Conservation (phyloP, 2,113 vertebrate genomes). For the Caranx ignobilis region DNA sequence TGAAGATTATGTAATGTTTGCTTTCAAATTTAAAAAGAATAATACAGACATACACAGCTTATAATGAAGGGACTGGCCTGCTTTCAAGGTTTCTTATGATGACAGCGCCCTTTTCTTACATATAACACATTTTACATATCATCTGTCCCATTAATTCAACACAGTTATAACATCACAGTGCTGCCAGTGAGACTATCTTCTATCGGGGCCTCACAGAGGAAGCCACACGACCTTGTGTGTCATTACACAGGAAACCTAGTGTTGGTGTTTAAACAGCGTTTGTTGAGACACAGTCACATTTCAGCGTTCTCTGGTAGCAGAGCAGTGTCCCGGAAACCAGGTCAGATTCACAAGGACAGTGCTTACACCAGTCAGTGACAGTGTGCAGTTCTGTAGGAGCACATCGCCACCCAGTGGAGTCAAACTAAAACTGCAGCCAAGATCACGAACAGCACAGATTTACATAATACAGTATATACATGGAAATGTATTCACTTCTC, state of each 20-base stretch:
- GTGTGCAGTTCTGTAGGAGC: not conserved
- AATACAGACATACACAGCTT: too few relatives aligned
- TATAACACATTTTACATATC: not conserved
- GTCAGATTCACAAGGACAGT: not conserved
- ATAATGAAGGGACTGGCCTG: too few relatives aligned
- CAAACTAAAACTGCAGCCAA: not conserved
- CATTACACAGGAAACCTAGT: not conserved
- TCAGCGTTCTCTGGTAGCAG: slow-evolving; percentile 5
- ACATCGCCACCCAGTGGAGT: slow-evolving; percentile 51
- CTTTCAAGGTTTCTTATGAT: not conserved
- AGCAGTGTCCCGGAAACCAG: slow-evolving; percentile 1
- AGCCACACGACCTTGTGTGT: not conserved
- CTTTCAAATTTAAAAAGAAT: not conserved
- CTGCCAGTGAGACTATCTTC: not conserved
- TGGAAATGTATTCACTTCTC: too few relatives aligned
- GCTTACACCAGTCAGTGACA: too few relatives aligned
- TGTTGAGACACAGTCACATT: not conserved
- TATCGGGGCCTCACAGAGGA: not conserved
- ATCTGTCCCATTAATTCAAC: not conserved
- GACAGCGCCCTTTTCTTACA: too few relatives aligned
- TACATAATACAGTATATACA: too few relatives aligned
- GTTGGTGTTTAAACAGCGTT: not conserved
- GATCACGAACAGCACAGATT: too few relatives aligned
- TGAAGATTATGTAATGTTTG: not conserved
- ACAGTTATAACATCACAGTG: slow-evolving; percentile 1